Evolutionary conservation across 2,888 invertebrate species (phyloP).

Genomic region (Sesia apiformis): DNA sequence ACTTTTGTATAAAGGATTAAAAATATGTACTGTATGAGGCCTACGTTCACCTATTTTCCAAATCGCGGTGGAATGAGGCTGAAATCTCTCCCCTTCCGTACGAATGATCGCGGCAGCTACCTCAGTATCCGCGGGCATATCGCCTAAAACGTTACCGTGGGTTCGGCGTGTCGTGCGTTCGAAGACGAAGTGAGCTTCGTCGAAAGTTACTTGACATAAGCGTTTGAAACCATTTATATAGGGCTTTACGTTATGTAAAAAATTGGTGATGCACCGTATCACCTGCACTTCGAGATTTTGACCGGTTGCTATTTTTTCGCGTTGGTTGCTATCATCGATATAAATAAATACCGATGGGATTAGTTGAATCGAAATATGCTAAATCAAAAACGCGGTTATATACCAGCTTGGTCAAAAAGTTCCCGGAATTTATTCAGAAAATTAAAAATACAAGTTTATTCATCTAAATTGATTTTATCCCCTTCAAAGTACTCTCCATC

Average conservation of each 20-base stretch:
- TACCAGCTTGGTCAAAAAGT: too few relatives aligned
- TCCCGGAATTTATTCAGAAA: too few relatives aligned
- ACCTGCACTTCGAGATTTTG: neutral
- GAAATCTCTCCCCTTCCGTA: constrained; percentile 5
- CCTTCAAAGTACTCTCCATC: too few relatives aligned
- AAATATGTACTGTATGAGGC: constrained; percentile 5
- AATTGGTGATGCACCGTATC: neutral
- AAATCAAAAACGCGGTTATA: constrained; percentile 4
- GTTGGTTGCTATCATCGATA: neutral
- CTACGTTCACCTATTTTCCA: constrained; percentile 8
- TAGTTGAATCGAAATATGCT: neutral
- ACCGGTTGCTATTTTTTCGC: neutral
- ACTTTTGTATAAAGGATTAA: constrained; percentile 5
- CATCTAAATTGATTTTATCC: too few relatives aligned
- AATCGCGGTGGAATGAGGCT: neutral
- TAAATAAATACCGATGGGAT: neutral
- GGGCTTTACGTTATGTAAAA: neutral
- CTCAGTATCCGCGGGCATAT: constrained; percentile 3
- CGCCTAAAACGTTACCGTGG: constrained; percentile 6
- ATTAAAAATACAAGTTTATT: too few relatives aligned
- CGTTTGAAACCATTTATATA: neutral
- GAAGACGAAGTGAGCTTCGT: neutral
- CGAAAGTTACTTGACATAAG: neutral
- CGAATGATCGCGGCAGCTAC: constrained; percentile 6
- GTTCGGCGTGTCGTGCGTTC: constrained; percentile 3